Conservation (phyloP, 2,888 invertebrate genomes). For the Eupithecia subumbrata region DNA sequence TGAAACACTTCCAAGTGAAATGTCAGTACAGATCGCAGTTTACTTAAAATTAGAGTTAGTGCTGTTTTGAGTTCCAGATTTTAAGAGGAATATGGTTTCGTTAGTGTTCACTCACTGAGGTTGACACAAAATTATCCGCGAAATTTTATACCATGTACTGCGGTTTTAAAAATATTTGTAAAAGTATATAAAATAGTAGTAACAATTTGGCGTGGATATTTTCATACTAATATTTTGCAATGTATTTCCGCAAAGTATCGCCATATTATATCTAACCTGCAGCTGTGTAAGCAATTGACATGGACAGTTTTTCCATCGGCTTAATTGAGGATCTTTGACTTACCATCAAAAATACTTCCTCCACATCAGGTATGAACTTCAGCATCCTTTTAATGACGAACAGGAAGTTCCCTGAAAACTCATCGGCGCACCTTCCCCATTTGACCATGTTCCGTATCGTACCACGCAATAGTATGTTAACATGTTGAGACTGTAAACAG, state of each 20-base stretch:
- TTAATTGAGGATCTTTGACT: conserved; percentile 10
- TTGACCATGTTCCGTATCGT: conserved; percentile 93
- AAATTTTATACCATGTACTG: no score
- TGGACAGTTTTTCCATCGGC: not conserved
- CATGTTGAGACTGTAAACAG: conserved; percentile 88
- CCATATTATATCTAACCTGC: no score
- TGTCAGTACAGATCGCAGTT: not conserved
- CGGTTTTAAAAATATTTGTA: no score
- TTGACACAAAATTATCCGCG: no score
- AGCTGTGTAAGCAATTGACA: not conserved
- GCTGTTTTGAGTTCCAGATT: no score
- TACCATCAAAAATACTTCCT: conserved; percentile 92
- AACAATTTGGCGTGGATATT: no score
- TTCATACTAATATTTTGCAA: no score
- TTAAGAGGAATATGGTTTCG: no score
- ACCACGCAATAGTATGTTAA: conserved; percentile 93
- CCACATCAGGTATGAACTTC: conserved; percentile 89
- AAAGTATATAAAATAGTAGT: no score
- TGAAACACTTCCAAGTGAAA: not conserved
- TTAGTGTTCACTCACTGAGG: no score
- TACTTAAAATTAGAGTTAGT: no score
- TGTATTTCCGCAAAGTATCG: no score
- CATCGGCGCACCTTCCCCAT: conserved; percentile 89
- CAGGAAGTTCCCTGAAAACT: conserved; percentile 91
- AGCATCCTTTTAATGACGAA: conserved; percentile 90